Evolutionary conservation across 2,888 invertebrate genomes (phyloP).

Genomic region (Entomobrya multifasciata): DNA sequence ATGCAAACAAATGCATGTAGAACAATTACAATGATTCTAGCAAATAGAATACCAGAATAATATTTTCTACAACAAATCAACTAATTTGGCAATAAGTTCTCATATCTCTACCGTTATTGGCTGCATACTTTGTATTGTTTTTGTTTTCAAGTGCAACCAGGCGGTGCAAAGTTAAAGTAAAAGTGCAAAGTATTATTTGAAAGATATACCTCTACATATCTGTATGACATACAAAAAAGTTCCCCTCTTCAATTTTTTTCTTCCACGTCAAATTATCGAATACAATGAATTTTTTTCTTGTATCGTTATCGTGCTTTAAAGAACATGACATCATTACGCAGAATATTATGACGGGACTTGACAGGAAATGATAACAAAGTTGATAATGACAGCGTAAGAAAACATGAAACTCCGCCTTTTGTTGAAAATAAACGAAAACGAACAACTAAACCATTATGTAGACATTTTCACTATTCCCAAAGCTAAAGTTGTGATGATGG

Average conservation of each 20-base stretch:
- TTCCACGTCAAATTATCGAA: background rate
- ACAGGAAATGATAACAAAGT: constrained; percentile 66
- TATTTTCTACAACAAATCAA: constrained; percentile 42
- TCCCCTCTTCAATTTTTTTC: constrained; percentile 36
- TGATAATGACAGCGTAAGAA: constrained; percentile 63
- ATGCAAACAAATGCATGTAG: constrained; percentile 30
- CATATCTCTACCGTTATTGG: background rate
- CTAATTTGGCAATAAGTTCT: constrained; percentile 56
- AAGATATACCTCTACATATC: background rate
- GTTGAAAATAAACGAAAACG: constrained; percentile 30
- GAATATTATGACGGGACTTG: constrained; percentile 60
- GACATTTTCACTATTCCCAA: background rate
- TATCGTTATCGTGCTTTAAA: background rate
- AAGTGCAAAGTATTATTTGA: background rate
- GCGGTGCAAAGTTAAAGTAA: constrained; percentile 28
- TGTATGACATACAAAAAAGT: background rate
- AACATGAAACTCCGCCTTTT: constrained; percentile 57
- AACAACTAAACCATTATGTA: background rate
- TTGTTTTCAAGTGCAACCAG: background rate
- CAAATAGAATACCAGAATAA: no score
- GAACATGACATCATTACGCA: constrained; percentile 52
- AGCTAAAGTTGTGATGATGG: background rate
- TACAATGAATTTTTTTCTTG: background rate
- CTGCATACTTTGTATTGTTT: background rate
- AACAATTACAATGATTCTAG: background rate